Percentiles rank a stretch among this genome's conserved stretches.
Evolutionary conservation across 2,888 invertebrate species (phyloP).

Genomic region (Cordilura impudica): DNA sequence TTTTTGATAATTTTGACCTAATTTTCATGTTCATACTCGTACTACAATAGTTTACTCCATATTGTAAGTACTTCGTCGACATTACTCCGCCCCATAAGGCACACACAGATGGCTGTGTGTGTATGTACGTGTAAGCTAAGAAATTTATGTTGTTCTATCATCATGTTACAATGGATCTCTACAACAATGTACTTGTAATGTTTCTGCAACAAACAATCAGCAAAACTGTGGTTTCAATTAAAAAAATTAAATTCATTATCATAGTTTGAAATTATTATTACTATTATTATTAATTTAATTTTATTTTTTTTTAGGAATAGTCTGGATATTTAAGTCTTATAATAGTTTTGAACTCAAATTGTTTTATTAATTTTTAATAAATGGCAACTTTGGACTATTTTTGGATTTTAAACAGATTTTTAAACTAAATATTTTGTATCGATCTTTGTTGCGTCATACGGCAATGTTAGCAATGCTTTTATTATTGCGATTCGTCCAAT

Average conservation of each 20-base stretch:
- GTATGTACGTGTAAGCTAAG: background rate
- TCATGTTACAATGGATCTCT: slow-evolving; percentile 30
- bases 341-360: too few species aligned
- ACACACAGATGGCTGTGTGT: background rate
- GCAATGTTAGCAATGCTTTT: too few species aligned
- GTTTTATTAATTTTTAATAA: too few species aligned
- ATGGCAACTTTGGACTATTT: too few species aligned
- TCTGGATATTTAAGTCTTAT: too few species aligned
- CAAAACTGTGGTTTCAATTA: background rate
- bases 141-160: slow-evolving; percentile 29
- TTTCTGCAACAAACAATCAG: slow-evolving; percentile 21
- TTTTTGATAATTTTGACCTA: slow-evolving; percentile 62
- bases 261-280: background rate
- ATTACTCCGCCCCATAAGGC: slow-evolving; percentile 8
- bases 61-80: slow-evolving; percentile 43
- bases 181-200: slow-evolving; percentile 32
- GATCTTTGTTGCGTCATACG: too few species aligned
- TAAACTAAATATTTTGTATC: too few species aligned
- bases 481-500: too few species aligned
- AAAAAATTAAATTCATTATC: background rate
- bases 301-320: too few species aligned
- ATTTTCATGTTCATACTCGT: slow-evolving; percentile 49
- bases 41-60: slow-evolving; percentile 44
- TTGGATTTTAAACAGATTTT: too few species aligned
- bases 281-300: too few species aligned